Evolutionary conservation across 2,888 invertebrate species (phyloP), one percentile per base, ranked within the genome.

Genomic region (Electrophaes corylata): DNA sequence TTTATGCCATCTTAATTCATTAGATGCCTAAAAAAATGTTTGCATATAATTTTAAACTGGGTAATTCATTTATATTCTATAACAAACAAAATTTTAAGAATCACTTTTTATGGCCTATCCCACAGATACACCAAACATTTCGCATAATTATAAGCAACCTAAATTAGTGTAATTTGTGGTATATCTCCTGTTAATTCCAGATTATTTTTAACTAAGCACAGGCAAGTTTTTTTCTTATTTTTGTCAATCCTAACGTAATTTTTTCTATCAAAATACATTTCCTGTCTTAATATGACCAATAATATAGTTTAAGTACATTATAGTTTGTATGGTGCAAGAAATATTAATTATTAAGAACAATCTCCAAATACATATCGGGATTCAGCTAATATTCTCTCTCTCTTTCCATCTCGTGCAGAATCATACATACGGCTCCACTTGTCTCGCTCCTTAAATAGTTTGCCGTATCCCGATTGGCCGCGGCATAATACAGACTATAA

Each of bases 131-230:
- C n/a, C n/a, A n/a, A n/a, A n/a, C n/a, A n/a, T n/a, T n/a, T n/a
- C n/a, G n/a, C n/a, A n/a, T n/a, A n/a, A n/a, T 10, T 29, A 10
- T 29, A 10, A 29, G 26, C 6, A 29, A 29, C 26, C 5, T 33
- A 33, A 33, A 33, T 12, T 33, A 29, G 43, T 39, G 26, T 29
- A 23, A 11, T 14, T 16, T 40, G 45, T 47, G 31, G 23, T 35
- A 44, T 51, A 12, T 47, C 48, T 57, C 63, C 57, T 60, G 60
- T 60, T 41, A 16, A 19, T 44, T 19, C 55, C 40, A 45, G 20
- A 18, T 48, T 19, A 29, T 12, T 53, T 49, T 35, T 2, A 41
- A 39, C 46, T 23, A 51, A 43, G 50, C 50, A 11, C 43, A 47
- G 58, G 56, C 60, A 61, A 53, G 54, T 57, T 52, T 52, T 41